Evolutionary conservation across 2,888 invertebrate species (phyloP), one percentile per base, ranked within the genome.

Genomic region (Spodoptera picta): DNA sequence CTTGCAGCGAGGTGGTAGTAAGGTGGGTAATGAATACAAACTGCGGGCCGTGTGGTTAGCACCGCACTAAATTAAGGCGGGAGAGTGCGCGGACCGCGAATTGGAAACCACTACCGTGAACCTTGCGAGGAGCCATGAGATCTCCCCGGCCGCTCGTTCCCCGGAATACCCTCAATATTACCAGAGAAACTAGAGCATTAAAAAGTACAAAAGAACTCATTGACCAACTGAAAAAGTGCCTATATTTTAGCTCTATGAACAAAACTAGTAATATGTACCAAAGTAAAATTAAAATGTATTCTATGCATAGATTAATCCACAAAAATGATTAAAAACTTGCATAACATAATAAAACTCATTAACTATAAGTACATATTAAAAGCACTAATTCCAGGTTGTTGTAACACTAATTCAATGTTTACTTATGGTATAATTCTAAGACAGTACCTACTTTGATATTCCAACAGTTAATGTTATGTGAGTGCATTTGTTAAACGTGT

Each of bases 21-120:
- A 91, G 91, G 91, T 90, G 84, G 88, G 89, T 92, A 92, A 93
- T 94, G 92, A 93, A 93, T 92, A 94, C 90, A 92, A 93, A 92
- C 90, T 92, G 93, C 91, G 92, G 90, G 82, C 85, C 87, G 89
- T 87, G 87, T 86, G 90, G 90, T 90, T 90, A 90, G 88, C 88
- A 83, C 88, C 85, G 87, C 85, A 88, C 88, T 93, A 92, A 93
- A 93, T 93, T 91, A 92, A 89, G 89, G 85, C 82, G 82, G 85
- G 78, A 79, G 83, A 79, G 83, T 83, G 87, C 84, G 86, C 80
- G 73, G 82, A 64, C 78, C 88, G 83, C 86, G 87, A 86, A 84
- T 87, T 86, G 87, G 86, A 85, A 89, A 88, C 89, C 87, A 81
- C 85, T 77, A 54, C 80, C 81, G 79, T 72, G 76, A 74, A 78